Percentiles rank a stretch among this genome's conserved stretches.
Evolutionary conservation across 1,140 invertebrate species (phyloP).

Genomic region (Drosophila busckii): DNA sequence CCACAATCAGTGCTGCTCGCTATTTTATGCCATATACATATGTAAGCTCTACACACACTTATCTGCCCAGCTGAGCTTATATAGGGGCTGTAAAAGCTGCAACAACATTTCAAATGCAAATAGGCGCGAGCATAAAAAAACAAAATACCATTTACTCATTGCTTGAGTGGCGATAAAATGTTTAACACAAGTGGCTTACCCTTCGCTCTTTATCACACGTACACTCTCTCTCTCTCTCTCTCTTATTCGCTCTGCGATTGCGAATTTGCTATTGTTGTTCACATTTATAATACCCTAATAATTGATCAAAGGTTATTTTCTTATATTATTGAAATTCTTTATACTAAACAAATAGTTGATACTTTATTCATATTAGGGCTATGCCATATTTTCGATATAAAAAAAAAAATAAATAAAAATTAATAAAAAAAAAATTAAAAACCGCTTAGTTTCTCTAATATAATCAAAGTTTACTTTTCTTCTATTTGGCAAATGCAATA

Average conservation of each 20-base stretch:
- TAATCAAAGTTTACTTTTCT: too few species aligned
- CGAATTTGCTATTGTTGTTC: constrained; percentile 19
- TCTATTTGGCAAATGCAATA: too few species aligned
- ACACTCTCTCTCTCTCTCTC: neutral
- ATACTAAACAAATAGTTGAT: too few species aligned
- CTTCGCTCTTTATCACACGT: neutral
- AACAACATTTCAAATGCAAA: constrained; percentile 26
- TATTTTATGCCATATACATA: neutral
- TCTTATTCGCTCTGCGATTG: neutral
- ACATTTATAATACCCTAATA: too few species aligned
- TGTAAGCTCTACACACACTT: neutral
- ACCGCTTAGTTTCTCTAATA: too few species aligned
- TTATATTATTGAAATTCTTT: too few species aligned
- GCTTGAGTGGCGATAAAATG: constrained; percentile 54
- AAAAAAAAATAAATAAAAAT: too few species aligned
- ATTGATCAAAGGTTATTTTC: too few species aligned
- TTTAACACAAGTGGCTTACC: constrained; percentile 26
- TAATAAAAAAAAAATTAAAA: too few species aligned
- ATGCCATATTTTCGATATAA: too few species aligned
- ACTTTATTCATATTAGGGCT: too few species aligned
- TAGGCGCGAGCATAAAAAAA: constrained; percentile 27
- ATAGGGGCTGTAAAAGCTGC: neutral
- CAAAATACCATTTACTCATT: constrained; percentile 48
- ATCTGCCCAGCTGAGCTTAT: constrained; percentile 5
- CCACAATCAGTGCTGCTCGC: too few species aligned